Base-by-base conservation (phyloP, 2,113 vertebrate genomes). In the Nothoprocta perdicaria region DNA sequence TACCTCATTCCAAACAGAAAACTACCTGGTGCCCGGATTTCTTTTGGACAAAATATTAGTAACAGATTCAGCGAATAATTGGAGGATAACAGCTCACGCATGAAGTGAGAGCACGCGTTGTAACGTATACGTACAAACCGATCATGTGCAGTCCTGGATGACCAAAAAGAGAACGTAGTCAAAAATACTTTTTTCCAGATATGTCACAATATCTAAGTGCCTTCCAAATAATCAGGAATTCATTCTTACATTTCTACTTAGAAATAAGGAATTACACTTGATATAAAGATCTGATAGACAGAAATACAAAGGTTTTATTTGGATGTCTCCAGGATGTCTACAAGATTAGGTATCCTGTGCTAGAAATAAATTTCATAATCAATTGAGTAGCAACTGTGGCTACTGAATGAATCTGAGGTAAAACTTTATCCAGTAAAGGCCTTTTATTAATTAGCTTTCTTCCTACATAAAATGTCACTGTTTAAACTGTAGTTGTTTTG, bases 401-500 rank as follows among this genome's bases (percentile, higher is more conserved):
- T 52, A 29, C 24, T 21, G 48, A 71, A 71, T 38, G 48, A 52
- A 38, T 38, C 48, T 38, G 13, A 52, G 27, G 17, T 52, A 71
- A 27, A 52, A 6, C 52, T 52, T 71, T 35, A 52, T 52, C 26
- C 33, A 38, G 17, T 52, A 9, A 53, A 23, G 21, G 29, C 18
- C 27, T 53, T n/a, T 29, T 29, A 48, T 10, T n/a, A 78, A 86
- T 92, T 84, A 95, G 60, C 14, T 85, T 57, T 85, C 52, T 75
- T 14, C 80, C 84, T 60, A 71, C 50, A 67, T 33, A 88, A 92
- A 94, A 89, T 76, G 86, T 52, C 27, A 33, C n/a, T 72, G 35
- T 35, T 93, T 79, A 46, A 71, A 84, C 60, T 77, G 45, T 31
- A 74, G 46, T 10, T 45, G 41, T 9, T 67, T 67, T 43, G 65